These are phyloP conservation scores for Spinus olivaceus DNA, from an alignment of 2,797 vertebrate genomes.

Conservation along the genomic window DNA sequence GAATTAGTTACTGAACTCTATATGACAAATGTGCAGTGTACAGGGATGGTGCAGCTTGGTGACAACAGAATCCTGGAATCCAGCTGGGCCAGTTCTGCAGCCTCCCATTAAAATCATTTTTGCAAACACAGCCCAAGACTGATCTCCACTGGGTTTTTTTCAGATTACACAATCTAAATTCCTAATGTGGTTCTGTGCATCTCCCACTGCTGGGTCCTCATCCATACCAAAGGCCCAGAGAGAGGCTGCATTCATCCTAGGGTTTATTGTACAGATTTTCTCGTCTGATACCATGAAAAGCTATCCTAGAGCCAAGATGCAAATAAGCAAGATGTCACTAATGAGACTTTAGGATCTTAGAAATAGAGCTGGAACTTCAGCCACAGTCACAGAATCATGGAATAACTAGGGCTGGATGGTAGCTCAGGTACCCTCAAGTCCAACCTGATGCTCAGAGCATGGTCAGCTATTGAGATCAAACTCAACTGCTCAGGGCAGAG, in stretches of 20 bases:
- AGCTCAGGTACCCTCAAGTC: not conserved
- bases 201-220: not conserved
- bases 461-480: not conserved
- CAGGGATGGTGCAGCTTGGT: not conserved
- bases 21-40: not conserved
- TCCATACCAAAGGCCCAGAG: not conserved
- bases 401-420: not conserved
- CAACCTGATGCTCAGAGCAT: not conserved
- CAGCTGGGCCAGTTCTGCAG: constrained; percentile 1
- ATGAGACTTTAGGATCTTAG: not conserved
- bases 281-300: not conserved
- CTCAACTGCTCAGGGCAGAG: not conserved
- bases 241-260: not conserved
- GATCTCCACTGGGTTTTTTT: not conserved
- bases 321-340: not conserved
- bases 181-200: not conserved
- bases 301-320: not conserved
- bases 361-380: not conserved
- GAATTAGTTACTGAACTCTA: not conserved
- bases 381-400: not conserved
- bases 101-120: not conserved
- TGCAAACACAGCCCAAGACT: not conserved
- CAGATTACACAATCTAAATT: not conserved
- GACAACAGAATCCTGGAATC: constrained; percentile 25
- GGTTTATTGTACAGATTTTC: not conserved